Percentiles rank a stretch among this genome's conserved stretches.
Conservation (phyloP, 2,888 invertebrate species). For the Liodrosophila aerea region DNA sequence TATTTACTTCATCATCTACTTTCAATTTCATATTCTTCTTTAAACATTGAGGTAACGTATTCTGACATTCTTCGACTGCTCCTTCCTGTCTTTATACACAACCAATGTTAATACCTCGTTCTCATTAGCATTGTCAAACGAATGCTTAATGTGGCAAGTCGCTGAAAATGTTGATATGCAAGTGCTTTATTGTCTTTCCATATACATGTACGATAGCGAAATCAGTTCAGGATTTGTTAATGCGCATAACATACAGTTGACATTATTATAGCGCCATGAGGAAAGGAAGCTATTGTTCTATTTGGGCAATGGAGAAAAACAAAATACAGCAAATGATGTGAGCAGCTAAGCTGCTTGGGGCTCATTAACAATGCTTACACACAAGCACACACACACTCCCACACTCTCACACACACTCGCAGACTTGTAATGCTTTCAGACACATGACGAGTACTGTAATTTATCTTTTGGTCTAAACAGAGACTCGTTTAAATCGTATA, state of each 20-base stretch:
- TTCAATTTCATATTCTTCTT: too few relatives aligned
- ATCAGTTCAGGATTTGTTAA: too few relatives aligned
- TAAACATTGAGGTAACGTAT: too few relatives aligned
- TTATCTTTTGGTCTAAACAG: constrained; percentile 63
- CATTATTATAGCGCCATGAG: neutral
- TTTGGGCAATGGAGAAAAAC: constrained; percentile 6
- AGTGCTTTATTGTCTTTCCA: neutral
- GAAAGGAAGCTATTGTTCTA: neutral
- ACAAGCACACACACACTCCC: constrained; percentile 17
- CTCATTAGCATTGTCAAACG: too few relatives aligned
- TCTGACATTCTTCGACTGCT: too few relatives aligned
- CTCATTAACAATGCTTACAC: constrained; percentile 63
- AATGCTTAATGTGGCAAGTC: too few relatives aligned
- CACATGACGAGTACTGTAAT: constrained; percentile 53
- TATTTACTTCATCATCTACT: too few relatives aligned
- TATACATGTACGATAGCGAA: neutral
- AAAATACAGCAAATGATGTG: constrained; percentile 46
- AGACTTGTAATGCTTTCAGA: constrained; percentile 23
- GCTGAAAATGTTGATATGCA: too few relatives aligned
- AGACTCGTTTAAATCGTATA: constrained; percentile 69
- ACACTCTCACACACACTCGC: constrained; percentile 19
- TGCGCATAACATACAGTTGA: too few relatives aligned
- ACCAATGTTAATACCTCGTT: too few relatives aligned
- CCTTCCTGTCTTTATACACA: too few relatives aligned
- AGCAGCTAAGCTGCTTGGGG: constrained; percentile 63